Evolutionary conservation across 2,113 vertebrate genomes (phyloP).

Genomic region (Percopsis transmontana): DNA sequence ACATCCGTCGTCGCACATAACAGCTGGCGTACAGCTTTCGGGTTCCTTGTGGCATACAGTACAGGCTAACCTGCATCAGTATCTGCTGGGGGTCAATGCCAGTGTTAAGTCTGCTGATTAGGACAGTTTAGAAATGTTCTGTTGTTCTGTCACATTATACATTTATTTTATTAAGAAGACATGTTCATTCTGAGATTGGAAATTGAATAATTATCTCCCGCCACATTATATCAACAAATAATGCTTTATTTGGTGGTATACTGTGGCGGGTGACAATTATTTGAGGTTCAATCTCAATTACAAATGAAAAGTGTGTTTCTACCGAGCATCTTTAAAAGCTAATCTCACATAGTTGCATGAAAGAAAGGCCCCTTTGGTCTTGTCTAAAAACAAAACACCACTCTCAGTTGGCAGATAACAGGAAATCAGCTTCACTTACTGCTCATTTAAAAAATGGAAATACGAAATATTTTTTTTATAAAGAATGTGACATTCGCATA

Average conservation of each 20-base stretch:
- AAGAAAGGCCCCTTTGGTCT: not conserved
- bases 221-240: no score
- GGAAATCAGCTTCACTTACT: not conserved
- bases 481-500: constrained; percentile 3
- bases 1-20: constrained; percentile 43
- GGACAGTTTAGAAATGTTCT: constrained; percentile 15
- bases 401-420: not conserved
- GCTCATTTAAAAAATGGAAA: not conserved
- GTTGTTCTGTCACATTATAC: not conserved
- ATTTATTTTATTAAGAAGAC: not conserved
- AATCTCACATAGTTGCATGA: not conserved
- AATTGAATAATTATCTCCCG: no score
- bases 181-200: no score
- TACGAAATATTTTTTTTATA: not conserved
- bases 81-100: constrained; percentile 43
- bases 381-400: not conserved
- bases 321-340: not conserved
- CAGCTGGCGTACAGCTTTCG: constrained; percentile 59
- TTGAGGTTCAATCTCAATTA: no score
- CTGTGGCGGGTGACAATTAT: not conserved
- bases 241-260: not conserved
- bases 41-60: constrained; percentile 32
- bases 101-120: constrained; percentile 39
- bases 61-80: constrained; percentile 20
- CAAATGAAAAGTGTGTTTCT: no score